Evolutionary conservation across 2,888 invertebrate genomes (phyloP).

Genomic region (Erpobdella octoculata): DNA sequence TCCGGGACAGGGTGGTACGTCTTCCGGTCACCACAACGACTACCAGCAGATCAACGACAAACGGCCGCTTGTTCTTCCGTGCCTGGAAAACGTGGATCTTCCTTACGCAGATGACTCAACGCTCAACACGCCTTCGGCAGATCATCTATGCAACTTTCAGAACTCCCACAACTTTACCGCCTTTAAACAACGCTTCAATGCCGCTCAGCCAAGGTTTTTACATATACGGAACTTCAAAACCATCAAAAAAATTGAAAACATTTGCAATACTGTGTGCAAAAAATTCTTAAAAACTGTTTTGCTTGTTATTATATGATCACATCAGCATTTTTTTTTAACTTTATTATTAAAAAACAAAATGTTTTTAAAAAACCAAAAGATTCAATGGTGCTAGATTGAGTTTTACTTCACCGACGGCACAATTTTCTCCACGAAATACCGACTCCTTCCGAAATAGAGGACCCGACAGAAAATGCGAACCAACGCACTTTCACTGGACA

Average conservation of each 20-base stretch:
- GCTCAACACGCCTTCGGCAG: conserved; percentile 83
- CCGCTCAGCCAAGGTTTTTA: conserved; percentile 19
- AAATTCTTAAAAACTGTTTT: no score
- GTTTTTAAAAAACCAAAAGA: background rate
- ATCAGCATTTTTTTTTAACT: background rate
- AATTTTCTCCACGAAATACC: conserved; percentile 8
- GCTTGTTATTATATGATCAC: no score
- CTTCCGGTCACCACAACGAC: background rate
- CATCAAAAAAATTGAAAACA: no score
- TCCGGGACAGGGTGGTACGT: conserved; percentile 54
- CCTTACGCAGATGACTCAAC: conserved; percentile 33
- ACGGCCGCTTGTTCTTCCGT: conserved; percentile 25
- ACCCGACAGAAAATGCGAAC: conserved; percentile 31
- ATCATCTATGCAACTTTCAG: conserved; percentile 56
- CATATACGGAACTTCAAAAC: background rate
- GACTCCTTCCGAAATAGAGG: conserved; percentile 12
- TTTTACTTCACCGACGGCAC: conserved; percentile 13
- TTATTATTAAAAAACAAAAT: background rate
- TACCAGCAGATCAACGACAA: conserved; percentile 27
- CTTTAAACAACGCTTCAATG: conserved; percentile 27
- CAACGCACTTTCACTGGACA: conserved; percentile 39
- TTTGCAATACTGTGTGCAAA: no score
- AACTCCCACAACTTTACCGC: conserved; percentile 30
- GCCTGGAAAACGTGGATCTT: conserved; percentile 32
- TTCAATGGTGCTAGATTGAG: conserved; percentile 5